Percentiles rank a stretch among this genome's conserved stretches.
Conservation (phyloP, 2,797 vertebrate species). For the Decapterus maruadsi region DNA sequence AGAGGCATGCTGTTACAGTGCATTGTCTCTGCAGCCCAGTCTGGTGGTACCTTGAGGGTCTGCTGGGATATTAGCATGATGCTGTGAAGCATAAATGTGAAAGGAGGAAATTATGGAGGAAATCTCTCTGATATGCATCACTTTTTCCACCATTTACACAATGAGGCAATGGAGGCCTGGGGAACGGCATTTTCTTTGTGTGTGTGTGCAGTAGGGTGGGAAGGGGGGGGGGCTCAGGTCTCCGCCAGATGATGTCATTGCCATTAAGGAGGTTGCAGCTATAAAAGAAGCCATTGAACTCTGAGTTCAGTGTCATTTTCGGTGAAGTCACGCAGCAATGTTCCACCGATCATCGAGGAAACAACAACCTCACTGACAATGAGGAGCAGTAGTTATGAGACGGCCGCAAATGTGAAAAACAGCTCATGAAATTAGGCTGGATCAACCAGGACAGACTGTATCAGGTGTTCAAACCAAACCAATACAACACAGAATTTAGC, state of each 20-base stretch:
- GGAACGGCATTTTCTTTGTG: constrained; percentile 59
- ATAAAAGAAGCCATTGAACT: constrained; percentile 82
- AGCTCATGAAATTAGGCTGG: neutral
- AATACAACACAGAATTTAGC: neutral
- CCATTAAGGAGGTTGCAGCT: constrained; percentile 76
- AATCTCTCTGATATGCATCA: constrained; percentile 65
- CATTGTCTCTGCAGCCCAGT: constrained; percentile 8
- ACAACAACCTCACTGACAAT: constrained; percentile 38
- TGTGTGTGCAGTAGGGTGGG: constrained; percentile 38
- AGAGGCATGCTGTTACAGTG: neutral
- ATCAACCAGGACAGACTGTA: neutral
- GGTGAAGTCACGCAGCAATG: constrained; percentile 71
- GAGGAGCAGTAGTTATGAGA: constrained; percentile 11
- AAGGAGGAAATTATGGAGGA: constrained; percentile 53
- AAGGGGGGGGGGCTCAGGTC: constrained; percentile 49
- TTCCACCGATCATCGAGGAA: constrained; percentile 51
- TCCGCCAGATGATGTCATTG: constrained; percentile 83
- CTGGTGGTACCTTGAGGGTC: constrained; percentile 29
- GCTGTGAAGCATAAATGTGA: constrained; percentile 34
- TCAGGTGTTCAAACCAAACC: neutral
- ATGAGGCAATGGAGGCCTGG: constrained; percentile 73
- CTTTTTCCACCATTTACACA: constrained; percentile 79
- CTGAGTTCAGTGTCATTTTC: constrained; percentile 67
- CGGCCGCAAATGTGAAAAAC: constrained; percentile 1
- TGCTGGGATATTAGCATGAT: constrained; percentile 35